Percentiles rank a stretch among this genome's conserved stretches.
Conservation (phyloP, 2,888 invertebrate genomes). For the Epinotia ramella region DNA sequence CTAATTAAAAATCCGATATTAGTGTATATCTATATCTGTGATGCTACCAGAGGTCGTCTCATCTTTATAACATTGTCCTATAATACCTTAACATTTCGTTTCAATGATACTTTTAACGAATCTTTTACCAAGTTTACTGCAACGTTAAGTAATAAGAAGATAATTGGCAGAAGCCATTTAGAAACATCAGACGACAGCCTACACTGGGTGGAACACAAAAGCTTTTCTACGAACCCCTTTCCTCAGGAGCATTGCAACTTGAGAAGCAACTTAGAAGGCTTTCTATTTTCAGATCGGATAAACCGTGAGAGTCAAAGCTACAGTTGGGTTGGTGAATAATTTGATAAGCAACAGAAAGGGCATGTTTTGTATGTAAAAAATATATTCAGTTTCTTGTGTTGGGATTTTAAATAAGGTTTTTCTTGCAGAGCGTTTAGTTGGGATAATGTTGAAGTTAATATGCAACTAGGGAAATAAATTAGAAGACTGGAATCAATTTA, state of each 20-base stretch:
- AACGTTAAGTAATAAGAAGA: conserved; percentile 30
- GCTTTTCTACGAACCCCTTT: conserved; percentile 37
- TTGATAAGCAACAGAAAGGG: background rate
- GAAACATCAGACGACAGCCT: conserved; percentile 36
- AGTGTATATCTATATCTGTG: no score
- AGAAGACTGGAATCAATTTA: no score
- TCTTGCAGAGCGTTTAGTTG: background rate
- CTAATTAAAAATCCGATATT: no score
- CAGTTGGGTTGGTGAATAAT: conserved; percentile 5
- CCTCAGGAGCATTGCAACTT: conserved; percentile 36
- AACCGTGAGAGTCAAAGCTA: conserved; percentile 15
- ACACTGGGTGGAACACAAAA: conserved; percentile 37
- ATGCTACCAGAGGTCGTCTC: no score
- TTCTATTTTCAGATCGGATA: conserved; percentile 39
- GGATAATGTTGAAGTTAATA: no score
- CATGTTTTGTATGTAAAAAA: background rate
- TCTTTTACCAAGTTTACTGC: conserved; percentile 2
- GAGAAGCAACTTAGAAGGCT: conserved; percentile 39
- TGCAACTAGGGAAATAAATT: no score
- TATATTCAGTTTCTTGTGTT: no score
- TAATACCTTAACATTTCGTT: background rate
- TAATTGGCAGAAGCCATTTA: conserved; percentile 44
- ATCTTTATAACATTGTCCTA: no score
- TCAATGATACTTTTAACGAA: background rate
- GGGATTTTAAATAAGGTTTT: background rate